These are phyloP conservation scores for Branchellion lobata DNA, from an alignment of 2,888 invertebrate species.

Conservation along the genomic window DNA sequence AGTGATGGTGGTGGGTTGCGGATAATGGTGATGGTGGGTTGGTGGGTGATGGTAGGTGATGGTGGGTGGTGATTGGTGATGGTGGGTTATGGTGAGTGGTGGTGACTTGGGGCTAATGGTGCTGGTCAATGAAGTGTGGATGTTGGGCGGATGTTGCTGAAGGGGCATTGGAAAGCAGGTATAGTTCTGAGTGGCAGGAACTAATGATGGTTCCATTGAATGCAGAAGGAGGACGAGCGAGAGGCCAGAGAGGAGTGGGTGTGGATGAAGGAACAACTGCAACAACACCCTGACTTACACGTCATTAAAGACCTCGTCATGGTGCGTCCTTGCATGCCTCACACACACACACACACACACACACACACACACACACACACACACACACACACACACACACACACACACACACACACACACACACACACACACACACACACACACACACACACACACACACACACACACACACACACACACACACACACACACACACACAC, in stretches of 20 bases:
- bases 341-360: slow-evolving; percentile 20
- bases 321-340: background rate
- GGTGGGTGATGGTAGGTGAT: too few species aligned
- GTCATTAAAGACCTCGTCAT: slow-evolving; percentile 30
- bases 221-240: slow-evolving; percentile 4
- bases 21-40: too few species aligned
- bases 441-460: slow-evolving; percentile 42
- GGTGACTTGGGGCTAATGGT: too few species aligned
- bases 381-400: slow-evolving; percentile 26
- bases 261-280: slow-evolving; percentile 8
- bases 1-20: background rate
- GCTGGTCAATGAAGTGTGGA: too few species aligned
- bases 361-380: slow-evolving; percentile 26
- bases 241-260: slow-evolving; percentile 4
- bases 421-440: slow-evolving; percentile 17
- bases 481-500: slow-evolving; percentile 43
- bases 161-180: too few species aligned
- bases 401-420: slow-evolving; percentile 21
- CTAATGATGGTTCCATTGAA: too few species aligned
- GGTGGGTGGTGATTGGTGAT: too few species aligned
- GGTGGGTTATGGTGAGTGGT: too few species aligned
- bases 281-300: background rate
- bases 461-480: slow-evolving; percentile 43
- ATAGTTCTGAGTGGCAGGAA: too few species aligned
- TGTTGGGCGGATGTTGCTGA: too few species aligned